phyloP scores from a whole-genome alignment of 2,113 vertebrate genomes.

The Cheilinus undulatus region DNA sequence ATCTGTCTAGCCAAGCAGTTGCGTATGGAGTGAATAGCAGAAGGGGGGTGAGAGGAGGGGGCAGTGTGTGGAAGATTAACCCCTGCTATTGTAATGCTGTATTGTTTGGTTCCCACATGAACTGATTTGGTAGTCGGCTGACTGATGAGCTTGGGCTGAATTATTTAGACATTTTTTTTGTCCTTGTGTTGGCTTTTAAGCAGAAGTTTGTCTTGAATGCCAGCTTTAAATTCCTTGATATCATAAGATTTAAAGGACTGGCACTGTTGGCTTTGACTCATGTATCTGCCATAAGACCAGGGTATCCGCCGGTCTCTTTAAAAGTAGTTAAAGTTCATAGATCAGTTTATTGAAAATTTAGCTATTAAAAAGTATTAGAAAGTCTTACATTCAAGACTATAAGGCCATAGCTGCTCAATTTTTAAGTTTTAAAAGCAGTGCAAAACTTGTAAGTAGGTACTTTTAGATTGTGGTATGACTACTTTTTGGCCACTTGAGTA shows the following conservation, averaged over 20 bases:
- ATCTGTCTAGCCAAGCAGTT: slow-evolving; percentile 73
- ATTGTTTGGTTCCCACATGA: slow-evolving; percentile 56
- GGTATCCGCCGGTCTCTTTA: no score
- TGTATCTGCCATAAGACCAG: not conserved
- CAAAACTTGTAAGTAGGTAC: no score
- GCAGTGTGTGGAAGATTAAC: slow-evolving; percentile 71
- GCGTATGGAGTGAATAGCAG: slow-evolving; percentile 49
- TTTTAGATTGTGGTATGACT: no score
- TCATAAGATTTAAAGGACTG: not conserved
- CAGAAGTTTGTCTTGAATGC: not conserved
- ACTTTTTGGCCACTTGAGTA: no score
- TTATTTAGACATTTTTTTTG: slow-evolving; percentile 12
- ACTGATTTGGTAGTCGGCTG: slow-evolving; percentile 36
- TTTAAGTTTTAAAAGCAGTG: no score
- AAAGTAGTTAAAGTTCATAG: no score
- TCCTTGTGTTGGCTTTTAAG: not conserved
- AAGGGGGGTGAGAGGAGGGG: slow-evolving; percentile 16
- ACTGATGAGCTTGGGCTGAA: slow-evolving; percentile 31
- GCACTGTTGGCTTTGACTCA: not conserved
- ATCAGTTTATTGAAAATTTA: no score
- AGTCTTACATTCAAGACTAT: no score
- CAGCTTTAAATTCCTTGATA: not conserved
- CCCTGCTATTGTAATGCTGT: slow-evolving; percentile 57
- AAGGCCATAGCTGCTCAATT: no score
- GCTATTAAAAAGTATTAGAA: no score